These are phyloP conservation scores for Heliconius hewitsoni DNA, from an alignment of 1,140 invertebrate species.

Conservation along the genomic window DNA sequence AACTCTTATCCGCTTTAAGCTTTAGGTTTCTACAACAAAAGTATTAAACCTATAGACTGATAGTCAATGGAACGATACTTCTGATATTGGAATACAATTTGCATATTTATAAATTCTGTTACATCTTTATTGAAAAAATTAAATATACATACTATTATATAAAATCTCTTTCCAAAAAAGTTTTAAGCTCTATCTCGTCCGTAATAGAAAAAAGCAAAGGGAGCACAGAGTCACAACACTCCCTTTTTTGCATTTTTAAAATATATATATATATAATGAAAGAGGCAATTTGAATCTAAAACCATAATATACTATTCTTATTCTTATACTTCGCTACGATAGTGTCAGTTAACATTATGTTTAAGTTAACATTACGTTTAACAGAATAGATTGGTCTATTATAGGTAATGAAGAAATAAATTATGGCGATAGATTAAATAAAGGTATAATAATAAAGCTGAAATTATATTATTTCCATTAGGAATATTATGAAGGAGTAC, in stretches of 20 bases:
- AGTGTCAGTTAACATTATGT: background rate
- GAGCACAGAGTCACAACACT: too few species aligned
- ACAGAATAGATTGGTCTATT: background rate
- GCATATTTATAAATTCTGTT: constrained; percentile 2
- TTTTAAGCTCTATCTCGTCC: background rate
- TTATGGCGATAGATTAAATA: background rate
- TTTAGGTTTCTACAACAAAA: background rate
- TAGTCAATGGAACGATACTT: background rate
- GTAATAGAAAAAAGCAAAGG: too few species aligned
- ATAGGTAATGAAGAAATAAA: background rate
- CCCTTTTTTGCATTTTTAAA: too few species aligned
- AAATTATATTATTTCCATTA: constrained; percentile 6
- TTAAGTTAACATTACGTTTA: background rate
- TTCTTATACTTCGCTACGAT: background rate
- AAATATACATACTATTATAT: background rate
- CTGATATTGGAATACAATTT: background rate
- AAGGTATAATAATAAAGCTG: background rate
- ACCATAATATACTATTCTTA: background rate
- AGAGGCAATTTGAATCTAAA: too few species aligned
- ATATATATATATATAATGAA: too few species aligned
- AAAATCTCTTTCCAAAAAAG: background rate
- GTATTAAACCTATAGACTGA: background rate
- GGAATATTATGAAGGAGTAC: background rate
- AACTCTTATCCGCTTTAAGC: background rate
- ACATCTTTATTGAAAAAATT: background rate